phyloP scores from a whole-genome alignment of 2,888 invertebrate species.

The Drepanosiphum platanoidis region DNA sequence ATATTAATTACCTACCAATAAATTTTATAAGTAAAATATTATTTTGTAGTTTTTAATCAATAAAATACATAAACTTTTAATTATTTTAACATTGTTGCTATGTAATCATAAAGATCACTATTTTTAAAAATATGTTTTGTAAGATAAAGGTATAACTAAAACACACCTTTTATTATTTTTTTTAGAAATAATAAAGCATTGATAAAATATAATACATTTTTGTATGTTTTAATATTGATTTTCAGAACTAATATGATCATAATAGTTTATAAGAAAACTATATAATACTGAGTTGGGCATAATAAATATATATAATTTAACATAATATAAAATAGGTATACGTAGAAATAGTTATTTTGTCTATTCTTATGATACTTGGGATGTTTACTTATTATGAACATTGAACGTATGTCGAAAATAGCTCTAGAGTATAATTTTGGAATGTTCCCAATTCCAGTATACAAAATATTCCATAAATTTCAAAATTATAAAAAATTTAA shows the following conservation, averaged over 20 bases:
- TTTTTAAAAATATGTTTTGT: background rate
- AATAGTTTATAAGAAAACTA: background rate
- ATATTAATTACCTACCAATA: too few species aligned
- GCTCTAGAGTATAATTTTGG: constrained; percentile 27
- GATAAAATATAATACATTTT: constrained; percentile 2
- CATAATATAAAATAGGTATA: background rate
- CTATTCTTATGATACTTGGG: background rate
- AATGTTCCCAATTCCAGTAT: constrained; percentile 51
- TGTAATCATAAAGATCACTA: background rate
- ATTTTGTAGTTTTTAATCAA: too few species aligned
- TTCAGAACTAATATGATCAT: too few species aligned
- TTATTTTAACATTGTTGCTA: background rate
- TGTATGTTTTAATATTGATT: too few species aligned
- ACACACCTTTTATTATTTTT: constrained; percentile 23
- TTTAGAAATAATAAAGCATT: background rate
- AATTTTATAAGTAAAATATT: too few species aligned
- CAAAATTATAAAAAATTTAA: background rate
- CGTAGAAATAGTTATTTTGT: background rate
- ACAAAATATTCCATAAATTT: constrained; percentile 3
- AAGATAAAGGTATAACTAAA: too few species aligned
- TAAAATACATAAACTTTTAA: too few species aligned
- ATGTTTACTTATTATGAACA: constrained; percentile 31
- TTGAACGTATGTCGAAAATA: constrained; percentile 36
- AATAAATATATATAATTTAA: background rate
- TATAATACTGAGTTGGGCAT: background rate